Evolutionary conservation across 2,888 invertebrate genomes (phyloP), one percentile per base, ranked within the genome.

Genomic region (Celastrina argiolus): DNA sequence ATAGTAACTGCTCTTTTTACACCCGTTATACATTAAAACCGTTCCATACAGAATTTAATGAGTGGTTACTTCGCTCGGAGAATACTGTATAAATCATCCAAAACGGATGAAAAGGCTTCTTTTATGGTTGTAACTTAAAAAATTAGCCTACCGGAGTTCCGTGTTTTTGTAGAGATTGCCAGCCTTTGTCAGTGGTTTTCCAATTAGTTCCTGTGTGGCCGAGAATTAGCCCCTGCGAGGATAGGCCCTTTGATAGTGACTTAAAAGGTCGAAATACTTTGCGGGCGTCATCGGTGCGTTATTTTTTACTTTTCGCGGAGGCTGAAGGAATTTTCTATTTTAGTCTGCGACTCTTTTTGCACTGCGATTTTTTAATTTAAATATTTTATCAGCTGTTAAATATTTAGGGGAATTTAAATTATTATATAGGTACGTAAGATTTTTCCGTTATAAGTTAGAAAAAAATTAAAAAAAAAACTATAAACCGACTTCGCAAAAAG

Each of bases 201-300:
- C 67, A 72, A 72, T 74, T 73, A 73, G 69, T 68, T 36, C 22
- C 61, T 73, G 68, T 70, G 66, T 70, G 69, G 67, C 63, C 67
- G 64, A 71, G 68, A 71, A 71, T 71, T 69, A 71, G 70, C 69
- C 69, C 65, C 67, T 66, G 69, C 66, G 68, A 65, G 63, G 69
- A 69, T 69, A 66, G 61, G 64, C 64, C 59, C 66, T 65, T 39
- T 36, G 36, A 39, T 7, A 5, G 67, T 63, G 59, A 63, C 42
- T 67, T 67, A 45, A 69, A 67, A 61, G 69, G 65, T 64, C 63
- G 56, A 16, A 63, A 67, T 56, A 18, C 41, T 59, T 34, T 16
- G 41, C 16, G 58, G 26, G 41, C 26, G 41, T 26, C 51, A 59
- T 65, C 65, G 34, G 39, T 26, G 56, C 22, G 12, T 59, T 58